Evolutionary conservation across 2,888 invertebrate species (phyloP), one percentile per base, ranked within the genome.

Genomic region (Pseudococcus jackbeardsleyi): DNA sequence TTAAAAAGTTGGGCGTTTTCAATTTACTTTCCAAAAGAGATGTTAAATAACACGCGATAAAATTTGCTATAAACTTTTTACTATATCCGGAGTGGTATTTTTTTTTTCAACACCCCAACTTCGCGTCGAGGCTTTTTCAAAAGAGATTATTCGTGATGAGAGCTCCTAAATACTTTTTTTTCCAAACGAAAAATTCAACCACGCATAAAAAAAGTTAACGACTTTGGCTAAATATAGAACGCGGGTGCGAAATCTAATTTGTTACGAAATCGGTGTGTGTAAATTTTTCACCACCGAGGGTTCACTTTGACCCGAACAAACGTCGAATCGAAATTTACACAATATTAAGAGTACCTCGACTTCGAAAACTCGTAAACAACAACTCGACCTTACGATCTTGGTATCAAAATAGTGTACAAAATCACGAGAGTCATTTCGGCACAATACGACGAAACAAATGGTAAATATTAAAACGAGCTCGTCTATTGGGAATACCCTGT

Each of bases 41-140:
- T 79, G 79, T 79, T 79, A 79, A 79, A 79, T 79, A 79, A 79
- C 79, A 79, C 79, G 79, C 79, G 79, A 79, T 79, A 79, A 79
- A 79, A 79, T 79, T 79, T 42, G 42, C 42, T 79, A 46, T 79
- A 79, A 79, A 79, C 39, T 42, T 79, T 79, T 79, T 42, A 79
- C 79, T 42, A 79, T 79, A 79, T 79, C 46, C 46, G 42, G 46
- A 79, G 79, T 79, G 42, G 59, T 72, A 33, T 26, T 72, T 72
- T 72, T 72, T 72, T 72, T 72, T 15, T 33, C 26, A 33, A 72
- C 68, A 26, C 68, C 33, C 15, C 6, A 72, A 72, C 68, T 72
- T 72, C 68, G 26, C 68, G 68, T 33, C 79, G 42, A 79, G 79
- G 33, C n/a, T 42, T 72, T 72, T 72, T 72, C 42, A 79, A 46